Conservation (phyloP, 2,113 vertebrate species). For the Conger conger region DNA sequence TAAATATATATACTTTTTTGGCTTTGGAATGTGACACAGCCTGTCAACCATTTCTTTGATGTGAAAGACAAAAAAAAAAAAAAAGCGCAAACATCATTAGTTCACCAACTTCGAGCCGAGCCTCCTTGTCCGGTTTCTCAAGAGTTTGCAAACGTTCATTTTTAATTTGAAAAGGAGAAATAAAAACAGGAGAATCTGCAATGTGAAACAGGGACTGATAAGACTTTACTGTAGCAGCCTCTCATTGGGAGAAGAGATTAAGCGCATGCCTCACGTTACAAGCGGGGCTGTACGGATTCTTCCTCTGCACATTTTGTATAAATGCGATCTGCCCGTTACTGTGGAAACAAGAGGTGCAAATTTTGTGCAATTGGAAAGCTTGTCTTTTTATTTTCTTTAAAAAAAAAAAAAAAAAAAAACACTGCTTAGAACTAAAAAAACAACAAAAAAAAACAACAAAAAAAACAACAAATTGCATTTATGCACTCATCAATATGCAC, state of each 20-base stretch:
- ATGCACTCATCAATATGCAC: slow-evolving; percentile 85
- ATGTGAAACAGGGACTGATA: slow-evolving; percentile 66
- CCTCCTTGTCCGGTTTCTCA: slow-evolving; percentile 80
- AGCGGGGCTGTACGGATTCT: slow-evolving; percentile 65
- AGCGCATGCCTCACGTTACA: slow-evolving; percentile 57
- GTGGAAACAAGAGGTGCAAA: slow-evolving; percentile 81
- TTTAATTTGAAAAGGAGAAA: slow-evolving; percentile 68
- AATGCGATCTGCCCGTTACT: slow-evolving; percentile 78
- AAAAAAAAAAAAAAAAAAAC: slow-evolving; percentile 53
- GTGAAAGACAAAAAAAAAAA: slow-evolving; percentile 71
- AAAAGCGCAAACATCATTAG: slow-evolving; percentile 59
- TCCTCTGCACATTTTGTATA: slow-evolving; percentile 88
- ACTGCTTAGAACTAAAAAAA: slow-evolving; percentile 66
- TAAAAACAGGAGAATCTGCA: slow-evolving; percentile 48
- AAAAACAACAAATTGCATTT: slow-evolving; percentile 74
- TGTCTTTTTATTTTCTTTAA: slow-evolving; percentile 74
- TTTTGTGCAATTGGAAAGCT: slow-evolving; percentile 82
- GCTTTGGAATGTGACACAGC: slow-evolving; percentile 98
- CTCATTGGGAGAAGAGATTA: slow-evolving; percentile 68
- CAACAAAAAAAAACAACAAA: slow-evolving; percentile 41
- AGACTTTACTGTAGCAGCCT: slow-evolving; percentile 65
- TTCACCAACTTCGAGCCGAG: slow-evolving; percentile 86
- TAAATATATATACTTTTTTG: slow-evolving; percentile 69
- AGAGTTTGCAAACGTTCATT: slow-evolving; percentile 85
- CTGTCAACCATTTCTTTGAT: slow-evolving; percentile 88